Conservation (phyloP, 2,888 invertebrate species). For the Andrena hattorfiana region DNA sequence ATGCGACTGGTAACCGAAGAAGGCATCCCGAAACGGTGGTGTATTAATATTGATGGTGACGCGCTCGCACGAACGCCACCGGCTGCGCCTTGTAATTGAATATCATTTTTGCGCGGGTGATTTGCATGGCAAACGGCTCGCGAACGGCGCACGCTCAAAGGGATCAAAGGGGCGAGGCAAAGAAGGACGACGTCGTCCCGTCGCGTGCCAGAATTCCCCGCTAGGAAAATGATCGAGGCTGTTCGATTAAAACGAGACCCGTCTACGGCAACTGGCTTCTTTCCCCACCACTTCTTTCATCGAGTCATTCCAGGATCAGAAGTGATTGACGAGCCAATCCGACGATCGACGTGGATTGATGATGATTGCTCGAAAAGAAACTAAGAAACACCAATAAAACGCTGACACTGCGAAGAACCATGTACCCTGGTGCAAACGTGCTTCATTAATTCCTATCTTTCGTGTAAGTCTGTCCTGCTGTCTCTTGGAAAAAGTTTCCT, state of each 20-base stretch:
- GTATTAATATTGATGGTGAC: slow-evolving; percentile 45
- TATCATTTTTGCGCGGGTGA: slow-evolving; percentile 13
- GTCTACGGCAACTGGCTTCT: not conserved
- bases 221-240: not conserved
- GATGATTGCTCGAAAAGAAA: not conserved
- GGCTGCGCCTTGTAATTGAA: slow-evolving; percentile 25
- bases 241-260: not conserved
- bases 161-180: slow-evolving; percentile 4
- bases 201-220: not conserved
- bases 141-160: not conserved
- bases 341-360: not conserved
- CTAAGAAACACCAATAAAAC: not conserved
- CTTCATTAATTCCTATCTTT: too few species aligned
- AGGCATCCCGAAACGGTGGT: not conserved
- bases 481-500: too few species aligned
- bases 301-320: not conserved
- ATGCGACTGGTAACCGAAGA: not conserved
- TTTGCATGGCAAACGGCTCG: slow-evolving; percentile 36
- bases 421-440: too few species aligned
- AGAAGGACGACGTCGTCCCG: not conserved
- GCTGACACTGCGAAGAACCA: not conserved
- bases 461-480: too few species aligned
- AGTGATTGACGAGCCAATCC: not conserved
- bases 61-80: slow-evolving; percentile 1
- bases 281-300: not conserved